Evolutionary conservation across 2,888 invertebrate species (phyloP).

Genomic region (Epinotia nisella): DNA sequence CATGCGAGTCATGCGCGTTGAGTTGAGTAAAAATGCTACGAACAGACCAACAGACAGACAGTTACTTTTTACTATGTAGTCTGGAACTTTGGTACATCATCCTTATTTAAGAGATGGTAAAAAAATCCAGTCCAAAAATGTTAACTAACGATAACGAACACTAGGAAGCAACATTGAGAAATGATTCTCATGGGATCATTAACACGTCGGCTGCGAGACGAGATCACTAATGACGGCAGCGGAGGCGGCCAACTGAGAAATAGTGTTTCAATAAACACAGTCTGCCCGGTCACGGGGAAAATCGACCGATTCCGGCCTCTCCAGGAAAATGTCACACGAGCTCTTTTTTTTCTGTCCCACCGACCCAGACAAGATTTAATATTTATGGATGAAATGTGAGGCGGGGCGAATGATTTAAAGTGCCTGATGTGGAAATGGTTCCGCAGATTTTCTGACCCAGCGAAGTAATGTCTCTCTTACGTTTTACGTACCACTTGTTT

Average conservation of each 20-base stretch:
- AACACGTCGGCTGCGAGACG: constrained; percentile 49
- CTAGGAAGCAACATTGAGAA: constrained; percentile 36
- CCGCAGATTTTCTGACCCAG: constrained; percentile 83
- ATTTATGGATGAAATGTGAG: constrained; percentile 84
- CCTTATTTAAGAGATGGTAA: background rate
- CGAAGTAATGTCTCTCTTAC: constrained; percentile 81
- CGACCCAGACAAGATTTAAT: constrained; percentile 81
- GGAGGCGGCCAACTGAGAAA: constrained; percentile 76
- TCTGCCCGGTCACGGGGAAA: constrained; percentile 78
- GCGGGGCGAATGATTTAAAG: constrained; percentile 83
- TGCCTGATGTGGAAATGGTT: constrained; percentile 83
- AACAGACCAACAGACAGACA: background rate
- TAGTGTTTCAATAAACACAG: constrained; percentile 82
- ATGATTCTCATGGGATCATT: constrained; percentile 49
- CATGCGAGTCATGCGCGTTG: no score
- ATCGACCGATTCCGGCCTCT: constrained; percentile 82
- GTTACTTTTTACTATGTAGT: no score
- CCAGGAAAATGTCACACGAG: constrained; percentile 78
- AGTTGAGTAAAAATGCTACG: no score
- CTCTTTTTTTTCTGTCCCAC: constrained; percentile 78
- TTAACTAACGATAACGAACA: constrained; percentile 11
- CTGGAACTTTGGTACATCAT: no score
- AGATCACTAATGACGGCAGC: constrained; percentile 64
- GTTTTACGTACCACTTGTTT: constrained; percentile 82
- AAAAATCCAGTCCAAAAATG: background rate